A percentile compares a stretch with the other conserved stretches of the same genome.
phyloP scores from a whole-genome alignment of 2,888 invertebrate species.

The Dolichopus griseipennis region DNA sequence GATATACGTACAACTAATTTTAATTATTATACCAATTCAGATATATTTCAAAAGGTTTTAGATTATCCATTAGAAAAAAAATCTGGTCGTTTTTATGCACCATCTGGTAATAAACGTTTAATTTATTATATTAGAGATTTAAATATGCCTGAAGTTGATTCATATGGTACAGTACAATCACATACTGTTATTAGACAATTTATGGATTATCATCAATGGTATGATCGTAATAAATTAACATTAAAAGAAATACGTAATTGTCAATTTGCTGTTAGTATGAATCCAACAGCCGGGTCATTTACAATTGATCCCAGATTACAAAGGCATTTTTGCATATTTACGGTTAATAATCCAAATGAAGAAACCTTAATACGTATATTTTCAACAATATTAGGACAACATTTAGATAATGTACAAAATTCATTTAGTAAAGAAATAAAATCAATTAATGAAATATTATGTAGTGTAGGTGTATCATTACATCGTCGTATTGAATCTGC shows the following conservation, averaged over 20 bases:
- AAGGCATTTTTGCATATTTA: conserved; percentile 78
- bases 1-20: conserved; percentile 44
- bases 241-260: conserved; percentile 88
- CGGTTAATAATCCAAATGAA: conserved; percentile 70
- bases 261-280: conserved; percentile 93
- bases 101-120: conserved; percentile 72
- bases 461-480: conserved; percentile 64
- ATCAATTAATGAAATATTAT: conserved; percentile 36
- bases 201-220: conserved; percentile 92
- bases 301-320: conserved; percentile 87
- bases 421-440: conserved; percentile 52
- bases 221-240: conserved; percentile 69
- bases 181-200: conserved; percentile 90
- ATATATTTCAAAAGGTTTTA: conserved; percentile 78
- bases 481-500: conserved; percentile 66
- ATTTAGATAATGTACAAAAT: conserved; percentile 55
- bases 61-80: conserved; percentile 93
- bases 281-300: conserved; percentile 94
- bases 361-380: conserved; percentile 79
- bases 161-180: conserved; percentile 90
- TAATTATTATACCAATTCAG: conserved; percentile 89
- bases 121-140: conserved; percentile 93
- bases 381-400: conserved; percentile 68
- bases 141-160: conserved; percentile 96
- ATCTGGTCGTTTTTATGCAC: conserved; percentile 86